Evolutionary conservation across 2,797 vertebrate species (phyloP), one percentile per base, ranked within the genome.

Genomic region (Setipinna tenuifilis): DNA sequence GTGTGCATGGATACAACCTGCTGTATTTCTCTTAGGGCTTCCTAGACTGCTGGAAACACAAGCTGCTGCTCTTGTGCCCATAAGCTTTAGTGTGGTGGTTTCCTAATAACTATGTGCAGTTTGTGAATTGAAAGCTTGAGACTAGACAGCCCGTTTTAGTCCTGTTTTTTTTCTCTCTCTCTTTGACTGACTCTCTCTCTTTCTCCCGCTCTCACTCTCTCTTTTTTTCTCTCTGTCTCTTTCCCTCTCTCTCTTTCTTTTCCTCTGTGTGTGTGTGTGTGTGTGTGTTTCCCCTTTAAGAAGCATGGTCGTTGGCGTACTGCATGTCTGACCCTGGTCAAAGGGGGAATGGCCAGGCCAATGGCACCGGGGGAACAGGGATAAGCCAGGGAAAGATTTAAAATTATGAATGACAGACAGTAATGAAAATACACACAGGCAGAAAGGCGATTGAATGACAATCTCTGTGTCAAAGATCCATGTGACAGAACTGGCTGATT

Each of bases 91-190:
- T 83, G 19, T 87, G 83, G 92, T 88, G 91, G 92, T 94, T 95
- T 93, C 87, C 86, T 92, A 91, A 94, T 92, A 92, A 93, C 90
- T 92, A 92, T 92, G 92, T 93, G 90, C 92, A 88, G 85, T 87
- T 88, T 85, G 68, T 89, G 91, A 93, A 93, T 93, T 93, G 88
- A 94, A 94, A 94, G 87, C 90, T 93, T 90, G 84, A 88, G 90
- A 86, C 85, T 71, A 87, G 89, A 90, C 65, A n/a, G 80, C 59
- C 65, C 23, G 25, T 62, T 23, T 59, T 59, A 65, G n/a, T 9
- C 61, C 11, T 65, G 23, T 25, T 28, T 16, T 16, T 6, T 31
- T 2, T 28, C 62, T 10, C 62, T 14, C 62, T 68, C 23, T 28
- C 7, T 28, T 21, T 68, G 11, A 23, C 62, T 65, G 23, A 28